Evolutionary conservation across 2,797 vertebrate genomes (phyloP).

Genomic region (Cuculus canorus): DNA sequence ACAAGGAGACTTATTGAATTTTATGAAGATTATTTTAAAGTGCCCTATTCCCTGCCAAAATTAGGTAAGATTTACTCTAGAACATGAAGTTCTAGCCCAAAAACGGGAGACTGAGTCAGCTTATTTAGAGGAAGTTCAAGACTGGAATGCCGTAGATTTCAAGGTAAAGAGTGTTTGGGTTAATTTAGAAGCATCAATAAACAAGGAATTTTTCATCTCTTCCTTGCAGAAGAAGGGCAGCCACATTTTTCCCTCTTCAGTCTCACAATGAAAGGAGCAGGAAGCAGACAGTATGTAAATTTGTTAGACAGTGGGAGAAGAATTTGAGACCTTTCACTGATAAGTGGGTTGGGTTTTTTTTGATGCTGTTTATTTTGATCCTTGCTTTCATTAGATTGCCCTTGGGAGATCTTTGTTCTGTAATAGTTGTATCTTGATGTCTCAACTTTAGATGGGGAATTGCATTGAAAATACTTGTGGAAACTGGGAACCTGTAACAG

Average conservation of each 20-base stretch:
- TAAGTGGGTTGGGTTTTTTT: neutral
- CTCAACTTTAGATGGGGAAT: neutral
- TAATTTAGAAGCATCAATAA: neutral
- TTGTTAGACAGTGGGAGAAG: neutral
- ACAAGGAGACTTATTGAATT: slow-evolving; percentile 91
- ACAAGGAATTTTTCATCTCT: neutral
- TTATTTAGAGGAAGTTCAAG: neutral
- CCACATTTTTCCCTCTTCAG: neutral
- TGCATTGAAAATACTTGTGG: neutral
- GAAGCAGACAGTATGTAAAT: neutral
- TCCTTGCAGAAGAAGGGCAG: neutral
- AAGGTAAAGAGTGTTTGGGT: neutral
- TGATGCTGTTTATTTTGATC: neutral
- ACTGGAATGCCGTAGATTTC: neutral
- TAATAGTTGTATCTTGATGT: neutral
- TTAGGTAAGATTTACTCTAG: slow-evolving; percentile 81
- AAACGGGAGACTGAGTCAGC: neutral
- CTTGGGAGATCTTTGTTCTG: neutral
- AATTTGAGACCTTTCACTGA: neutral
- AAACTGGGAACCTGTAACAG: neutral
- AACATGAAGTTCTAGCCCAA: neutral
- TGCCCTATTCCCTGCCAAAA: slow-evolving; percentile 93
- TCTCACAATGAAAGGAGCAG: neutral
- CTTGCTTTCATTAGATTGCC: neutral
- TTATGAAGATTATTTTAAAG: slow-evolving; percentile 94